Conservation (phyloP, 2,888 invertebrate species). For the Aphidoletes aphidimyza region DNA sequence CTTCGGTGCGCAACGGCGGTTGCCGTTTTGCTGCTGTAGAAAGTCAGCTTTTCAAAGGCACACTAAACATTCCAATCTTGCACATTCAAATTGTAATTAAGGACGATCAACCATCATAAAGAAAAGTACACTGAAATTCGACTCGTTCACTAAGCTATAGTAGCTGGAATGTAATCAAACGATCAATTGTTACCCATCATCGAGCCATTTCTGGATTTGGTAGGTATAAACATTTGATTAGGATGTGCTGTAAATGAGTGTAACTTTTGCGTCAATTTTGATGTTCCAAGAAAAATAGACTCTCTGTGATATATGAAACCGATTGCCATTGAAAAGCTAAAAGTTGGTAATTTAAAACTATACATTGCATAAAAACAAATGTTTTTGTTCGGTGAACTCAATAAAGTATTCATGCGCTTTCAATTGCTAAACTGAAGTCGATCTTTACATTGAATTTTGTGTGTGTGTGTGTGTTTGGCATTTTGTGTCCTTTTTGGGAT, state of each 20-base stretch:
- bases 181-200: background rate
- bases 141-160: background rate
- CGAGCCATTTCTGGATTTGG: background rate
- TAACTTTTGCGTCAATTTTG: slow-evolving; percentile 37
- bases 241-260: background rate
- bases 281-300: background rate
- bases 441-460: background rate
- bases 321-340: slow-evolving; percentile 34
- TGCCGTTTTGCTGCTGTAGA: background rate
- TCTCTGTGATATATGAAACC: slow-evolving; percentile 3
- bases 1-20: background rate
- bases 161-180: slow-evolving; percentile 5
- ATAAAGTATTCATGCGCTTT: background rate
- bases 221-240: slow-evolving; percentile 37
- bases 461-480: background rate
- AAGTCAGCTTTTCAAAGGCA: slow-evolving; percentile 11
- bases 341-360: slow-evolving; percentile 34
- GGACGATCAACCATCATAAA: slow-evolving; percentile 36
- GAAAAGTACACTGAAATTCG: background rate
- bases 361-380: background rate
- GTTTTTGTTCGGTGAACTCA: slow-evolving; percentile 1
- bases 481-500: slow-evolving; percentile 5
- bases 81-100: background rate
- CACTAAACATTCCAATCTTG: slow-evolving; percentile 20
- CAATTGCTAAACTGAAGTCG: too few relatives aligned